These are phyloP conservation scores for Sinonovacula constricta DNA, from an alignment of 1,140 invertebrate species.

Conservation along the genomic window DNA sequence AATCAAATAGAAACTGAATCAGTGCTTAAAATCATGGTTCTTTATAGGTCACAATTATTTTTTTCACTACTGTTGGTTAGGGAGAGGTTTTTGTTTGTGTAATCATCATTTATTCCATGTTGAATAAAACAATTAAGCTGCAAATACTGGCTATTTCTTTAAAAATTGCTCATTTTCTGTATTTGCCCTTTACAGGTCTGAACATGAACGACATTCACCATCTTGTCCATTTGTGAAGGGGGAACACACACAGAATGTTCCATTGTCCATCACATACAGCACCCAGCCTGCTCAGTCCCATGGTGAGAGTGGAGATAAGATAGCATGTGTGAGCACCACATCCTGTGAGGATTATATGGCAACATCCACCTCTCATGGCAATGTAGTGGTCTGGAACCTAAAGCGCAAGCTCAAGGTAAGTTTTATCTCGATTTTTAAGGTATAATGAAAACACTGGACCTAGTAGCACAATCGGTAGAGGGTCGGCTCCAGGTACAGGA, in stretches of 20 bases:
- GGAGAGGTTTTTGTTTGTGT: not conserved
- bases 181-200: conserved; percentile 85
- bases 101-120: too few species aligned
- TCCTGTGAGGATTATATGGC: conserved; percentile 82
- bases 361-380: conserved; percentile 82
- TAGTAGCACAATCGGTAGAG: too few species aligned
- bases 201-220: conserved; percentile 95
- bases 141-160: too few species aligned
- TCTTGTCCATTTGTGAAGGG: conserved; percentile 95
- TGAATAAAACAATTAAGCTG: too few species aligned
- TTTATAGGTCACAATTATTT: too few species aligned
- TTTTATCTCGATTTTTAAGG: too few species aligned
- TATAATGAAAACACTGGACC: too few species aligned
- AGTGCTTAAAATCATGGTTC: too few species aligned
- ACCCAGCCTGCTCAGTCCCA: conserved; percentile 87
- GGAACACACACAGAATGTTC: conserved; percentile 96
- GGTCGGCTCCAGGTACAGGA: too few species aligned
- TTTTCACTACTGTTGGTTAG: too few species aligned
- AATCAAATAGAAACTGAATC: too few species aligned
- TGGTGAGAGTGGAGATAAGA: conserved; percentile 72
- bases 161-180: too few species aligned
- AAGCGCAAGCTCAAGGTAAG: conserved; percentile 86
- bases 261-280: conserved; percentile 90
- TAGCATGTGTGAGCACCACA: conserved; percentile 86
- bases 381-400: conserved; percentile 86